Base-by-base conservation (phyloP, 2,113 vertebrate species). In the Electrona antarctica region DNA sequence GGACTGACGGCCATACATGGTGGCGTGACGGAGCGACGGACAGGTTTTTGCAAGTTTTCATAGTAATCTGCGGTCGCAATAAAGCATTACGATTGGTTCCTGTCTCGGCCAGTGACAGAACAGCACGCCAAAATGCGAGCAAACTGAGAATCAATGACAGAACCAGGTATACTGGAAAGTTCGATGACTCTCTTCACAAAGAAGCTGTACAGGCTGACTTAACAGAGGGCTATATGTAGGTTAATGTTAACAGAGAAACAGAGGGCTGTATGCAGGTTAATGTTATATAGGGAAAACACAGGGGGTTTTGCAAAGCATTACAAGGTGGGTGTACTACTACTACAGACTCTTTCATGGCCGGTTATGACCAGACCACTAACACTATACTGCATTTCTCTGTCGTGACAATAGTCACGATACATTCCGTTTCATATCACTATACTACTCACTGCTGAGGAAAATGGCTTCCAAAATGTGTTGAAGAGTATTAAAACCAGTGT, bases 241-340 rank as follows among this genome's bases (percentile, higher is more conserved):
- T 41, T 41, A 4, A 41, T 41, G 33, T 41, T 41, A 41, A 41
- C 5, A 41, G 33, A 6, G 3, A 41, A 41, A 41, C 33, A 41
- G 3, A 41, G 33, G 33, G 33, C 3, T 41, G 1, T 4, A 41
- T 41, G 33, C 33, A 41, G 33, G 33, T 41, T 41, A 41, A 41
- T 41, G 33, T 2, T 1, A 10, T 55, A 79, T 12, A 69, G 63
- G 13, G 11, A 33, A 33, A 66, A 47, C 60, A 55, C 13, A 45
- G 56, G 54, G 54, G 60, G 33, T 60, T 76, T 76, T 85, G 71
- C 81, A 86, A 80, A 85, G 74, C 9, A 45, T 51, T 8, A n/a
- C 50, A 11, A 13, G 15, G 46, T 68, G 10, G 14, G 8, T 66
- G 51, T 74, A 21, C 21, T 21, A 21, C 21, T 21, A 21, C 21